Evolutionary conservation across 2,888 invertebrate species (phyloP).

Genomic region (Seira ritae): DNA sequence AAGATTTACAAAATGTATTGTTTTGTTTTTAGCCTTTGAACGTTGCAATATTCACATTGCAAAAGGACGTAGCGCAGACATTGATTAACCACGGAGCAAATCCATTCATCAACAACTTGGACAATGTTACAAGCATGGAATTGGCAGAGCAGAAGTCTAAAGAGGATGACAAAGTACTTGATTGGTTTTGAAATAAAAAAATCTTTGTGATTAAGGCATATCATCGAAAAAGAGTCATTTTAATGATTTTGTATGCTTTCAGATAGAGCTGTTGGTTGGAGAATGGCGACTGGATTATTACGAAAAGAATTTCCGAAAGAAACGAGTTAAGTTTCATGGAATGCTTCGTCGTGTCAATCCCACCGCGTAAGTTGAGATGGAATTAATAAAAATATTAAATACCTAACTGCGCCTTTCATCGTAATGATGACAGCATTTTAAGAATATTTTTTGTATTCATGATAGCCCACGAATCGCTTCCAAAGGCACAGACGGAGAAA

Average conservation of each 20-base stretch:
- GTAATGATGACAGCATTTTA: too few relatives aligned
- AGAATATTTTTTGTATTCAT: too few relatives aligned
- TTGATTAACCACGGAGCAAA: conserved; percentile 2
- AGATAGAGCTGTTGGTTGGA: neutral
- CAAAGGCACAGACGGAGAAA: too few relatives aligned
- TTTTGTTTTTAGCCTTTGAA: conserved; percentile 28
- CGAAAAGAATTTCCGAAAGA: too few relatives aligned
- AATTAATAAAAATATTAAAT: too few relatives aligned
- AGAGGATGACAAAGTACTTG: neutral
- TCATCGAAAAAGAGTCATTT: neutral
- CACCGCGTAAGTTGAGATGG: too few relatives aligned
- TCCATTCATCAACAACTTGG: conserved; percentile 7
- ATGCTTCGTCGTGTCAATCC: too few relatives aligned
- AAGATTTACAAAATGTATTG: neutral
- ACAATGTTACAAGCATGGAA: neutral
- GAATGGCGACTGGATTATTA: too few relatives aligned
- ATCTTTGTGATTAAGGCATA: neutral
- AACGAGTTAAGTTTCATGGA: too few relatives aligned
- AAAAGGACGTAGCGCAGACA: neutral
- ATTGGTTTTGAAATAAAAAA: neutral
- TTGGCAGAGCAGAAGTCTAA: too few relatives aligned
- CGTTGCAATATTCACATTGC: neutral
- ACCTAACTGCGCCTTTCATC: too few relatives aligned
- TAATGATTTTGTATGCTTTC: neutral
- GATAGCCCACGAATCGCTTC: too few relatives aligned